phyloP scores from a whole-genome alignment of 2,888 invertebrate genomes.

The Drosophila mercatorum region DNA sequence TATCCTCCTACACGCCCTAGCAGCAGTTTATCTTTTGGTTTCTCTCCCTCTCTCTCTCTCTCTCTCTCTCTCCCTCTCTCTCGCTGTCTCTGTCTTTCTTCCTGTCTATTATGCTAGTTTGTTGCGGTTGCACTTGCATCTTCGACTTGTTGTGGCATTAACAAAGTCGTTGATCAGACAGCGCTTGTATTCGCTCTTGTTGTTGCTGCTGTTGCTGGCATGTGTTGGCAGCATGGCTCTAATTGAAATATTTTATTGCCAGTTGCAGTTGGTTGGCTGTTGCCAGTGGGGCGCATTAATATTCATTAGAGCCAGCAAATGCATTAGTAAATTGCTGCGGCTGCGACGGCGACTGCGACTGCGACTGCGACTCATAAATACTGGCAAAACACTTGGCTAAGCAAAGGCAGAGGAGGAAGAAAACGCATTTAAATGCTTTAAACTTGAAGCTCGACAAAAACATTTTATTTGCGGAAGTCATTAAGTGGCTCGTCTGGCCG shows the following conservation, averaged over 20 bases:
- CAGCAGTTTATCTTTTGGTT: slow-evolving; percentile 52
- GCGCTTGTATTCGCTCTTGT: slow-evolving; percentile 12
- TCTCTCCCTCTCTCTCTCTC: slow-evolving; percentile 20
- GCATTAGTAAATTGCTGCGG: slow-evolving; percentile 70
- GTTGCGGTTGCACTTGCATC: slow-evolving; percentile 42
- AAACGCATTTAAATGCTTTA: slow-evolving; percentile 61
- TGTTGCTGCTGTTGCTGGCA: slow-evolving; percentile 22
- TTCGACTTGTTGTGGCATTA: slow-evolving; percentile 68
- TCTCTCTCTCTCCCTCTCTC: neutral
- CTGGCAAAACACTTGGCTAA: slow-evolving; percentile 45
- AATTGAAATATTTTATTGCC: slow-evolving; percentile 78
- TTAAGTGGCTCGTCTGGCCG: slow-evolving; percentile 66
- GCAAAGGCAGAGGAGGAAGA: neutral
- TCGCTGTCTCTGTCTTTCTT: neutral
- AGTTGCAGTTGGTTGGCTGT: slow-evolving; percentile 28
- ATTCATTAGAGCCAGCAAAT: slow-evolving; percentile 72
- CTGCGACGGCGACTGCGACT: slow-evolving; percentile 28
- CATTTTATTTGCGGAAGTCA: slow-evolving; percentile 77
- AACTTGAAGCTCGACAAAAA: slow-evolving; percentile 57
- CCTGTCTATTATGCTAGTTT: slow-evolving; percentile 15
- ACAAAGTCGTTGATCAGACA: slow-evolving; percentile 70
- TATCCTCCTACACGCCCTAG: neutral
- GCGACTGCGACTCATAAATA: slow-evolving; percentile 58
- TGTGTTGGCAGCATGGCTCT: slow-evolving; percentile 71
- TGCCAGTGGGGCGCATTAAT: slow-evolving; percentile 60